These are phyloP conservation scores for Dicerorhinus sumatrensis DNA, from an alignment of 2,113 vertebrate genomes.

Conservation along the genomic window DNA sequence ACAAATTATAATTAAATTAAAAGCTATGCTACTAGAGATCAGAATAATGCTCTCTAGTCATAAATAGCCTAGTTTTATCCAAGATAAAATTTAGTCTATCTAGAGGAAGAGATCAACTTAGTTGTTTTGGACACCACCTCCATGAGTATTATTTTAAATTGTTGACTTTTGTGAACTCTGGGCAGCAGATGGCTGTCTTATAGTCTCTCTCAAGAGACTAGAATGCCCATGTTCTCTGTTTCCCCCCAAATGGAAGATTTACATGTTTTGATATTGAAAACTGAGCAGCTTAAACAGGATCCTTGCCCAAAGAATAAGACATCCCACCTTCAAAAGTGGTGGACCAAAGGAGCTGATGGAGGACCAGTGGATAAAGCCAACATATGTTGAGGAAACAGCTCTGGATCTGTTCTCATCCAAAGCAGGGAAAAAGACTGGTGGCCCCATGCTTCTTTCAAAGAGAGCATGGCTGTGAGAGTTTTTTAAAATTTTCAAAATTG, in stretches of 20 bases:
- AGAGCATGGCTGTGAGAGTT: background rate
- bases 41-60: background rate
- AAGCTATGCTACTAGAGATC: background rate
- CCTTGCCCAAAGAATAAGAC: background rate
- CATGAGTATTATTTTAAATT: background rate
- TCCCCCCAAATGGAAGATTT: background rate
- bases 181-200: background rate
- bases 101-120: background rate
- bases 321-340: background rate
- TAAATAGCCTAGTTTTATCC: background rate
- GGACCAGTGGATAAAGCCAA: background rate
- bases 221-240: background rate
- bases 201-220: background rate
- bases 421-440: background rate
- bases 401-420: background rate
- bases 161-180: background rate
- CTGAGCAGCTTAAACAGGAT: background rate
- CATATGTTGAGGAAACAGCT: background rate
- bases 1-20: slow-evolving; percentile 17
- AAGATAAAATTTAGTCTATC: background rate
- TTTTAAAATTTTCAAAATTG: background rate
- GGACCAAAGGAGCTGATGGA: background rate
- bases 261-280: background rate
- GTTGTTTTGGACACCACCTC: background rate
- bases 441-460: background rate